Percentiles rank a stretch among this genome's conserved stretches.
Conservation (phyloP, 2,797 vertebrate species). For the Takifugu rubripes region DNA sequence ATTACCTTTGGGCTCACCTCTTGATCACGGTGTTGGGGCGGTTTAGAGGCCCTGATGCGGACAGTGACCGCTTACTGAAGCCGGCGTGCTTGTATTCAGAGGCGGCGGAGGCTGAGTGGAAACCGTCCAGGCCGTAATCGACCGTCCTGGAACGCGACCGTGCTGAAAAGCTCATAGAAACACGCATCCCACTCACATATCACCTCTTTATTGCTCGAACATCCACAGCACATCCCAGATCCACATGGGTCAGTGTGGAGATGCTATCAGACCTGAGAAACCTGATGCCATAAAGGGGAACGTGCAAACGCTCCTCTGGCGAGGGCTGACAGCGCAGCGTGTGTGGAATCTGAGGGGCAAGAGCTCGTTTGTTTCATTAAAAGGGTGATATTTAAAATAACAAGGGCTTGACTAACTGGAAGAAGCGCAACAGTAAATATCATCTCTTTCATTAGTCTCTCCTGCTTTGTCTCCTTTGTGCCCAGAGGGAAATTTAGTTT, state of each 20-base stretch:
- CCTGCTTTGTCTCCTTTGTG: background rate
- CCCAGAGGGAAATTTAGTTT: background rate
- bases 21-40: conserved; percentile 57
- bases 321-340: conserved; percentile 29
- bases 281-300: conserved; percentile 50
- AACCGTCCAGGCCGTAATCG: conserved; percentile 57
- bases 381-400: no score
- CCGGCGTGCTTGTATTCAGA: conserved; percentile 45
- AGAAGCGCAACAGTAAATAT: conserved; percentile 8
- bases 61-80: conserved; percentile 64
- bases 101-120: conserved; percentile 45
- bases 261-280: conserved; percentile 44
- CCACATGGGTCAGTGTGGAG: conserved; percentile 56
- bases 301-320: conserved; percentile 45
- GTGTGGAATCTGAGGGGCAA: conserved; percentile 23
- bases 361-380: background rate
- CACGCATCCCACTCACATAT: conserved; percentile 63
- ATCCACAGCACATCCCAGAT: conserved; percentile 38
- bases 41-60: conserved; percentile 56
- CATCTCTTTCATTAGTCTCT: background rate
- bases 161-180: conserved; percentile 51
- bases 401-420: background rate
- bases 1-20: conserved; percentile 65
- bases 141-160: conserved; percentile 46
- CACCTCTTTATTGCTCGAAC: conserved; percentile 51